Conservation (phyloP, 2,113 vertebrate genomes). For the Ia io region DNA sequence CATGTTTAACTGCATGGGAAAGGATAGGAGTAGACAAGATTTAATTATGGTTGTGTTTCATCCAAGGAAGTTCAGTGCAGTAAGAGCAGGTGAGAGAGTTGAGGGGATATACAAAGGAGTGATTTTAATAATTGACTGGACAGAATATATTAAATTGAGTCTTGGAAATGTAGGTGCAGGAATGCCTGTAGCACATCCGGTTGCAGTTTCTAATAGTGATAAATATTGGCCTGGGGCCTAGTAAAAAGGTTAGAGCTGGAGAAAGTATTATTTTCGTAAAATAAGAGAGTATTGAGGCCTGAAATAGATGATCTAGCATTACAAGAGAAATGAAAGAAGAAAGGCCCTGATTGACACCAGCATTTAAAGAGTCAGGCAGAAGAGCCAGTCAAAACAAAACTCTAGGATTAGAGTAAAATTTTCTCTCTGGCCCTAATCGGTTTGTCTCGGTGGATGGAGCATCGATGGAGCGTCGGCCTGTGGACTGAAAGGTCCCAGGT, state of each 20-base stretch:
- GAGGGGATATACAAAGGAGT: neutral
- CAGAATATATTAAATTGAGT: neutral
- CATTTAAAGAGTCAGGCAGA: neutral
- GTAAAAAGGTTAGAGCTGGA: neutral
- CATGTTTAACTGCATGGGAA: neutral
- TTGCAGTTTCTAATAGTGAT: neutral
- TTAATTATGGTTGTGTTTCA: neutral
- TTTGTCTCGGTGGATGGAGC: too few species aligned
- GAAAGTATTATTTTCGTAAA: neutral
- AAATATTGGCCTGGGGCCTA: neutral
- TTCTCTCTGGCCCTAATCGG: neutral
- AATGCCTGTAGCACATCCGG: neutral
- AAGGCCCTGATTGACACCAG: neutral
- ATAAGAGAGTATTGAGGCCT: neutral
- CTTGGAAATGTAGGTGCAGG: neutral
- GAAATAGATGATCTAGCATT: neutral
- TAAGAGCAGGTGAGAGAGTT: neutral
- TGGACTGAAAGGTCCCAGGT: too few species aligned
- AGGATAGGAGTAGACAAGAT: neutral
- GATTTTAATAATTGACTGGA: neutral
- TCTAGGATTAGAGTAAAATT: neutral
- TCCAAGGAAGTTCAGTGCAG: neutral
- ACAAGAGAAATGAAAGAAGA: neutral
- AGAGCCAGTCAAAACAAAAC: neutral
- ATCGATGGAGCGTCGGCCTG: too few species aligned